phyloP scores from a whole-genome alignment of 2,113 vertebrate genomes.

The Python bivittatus region DNA sequence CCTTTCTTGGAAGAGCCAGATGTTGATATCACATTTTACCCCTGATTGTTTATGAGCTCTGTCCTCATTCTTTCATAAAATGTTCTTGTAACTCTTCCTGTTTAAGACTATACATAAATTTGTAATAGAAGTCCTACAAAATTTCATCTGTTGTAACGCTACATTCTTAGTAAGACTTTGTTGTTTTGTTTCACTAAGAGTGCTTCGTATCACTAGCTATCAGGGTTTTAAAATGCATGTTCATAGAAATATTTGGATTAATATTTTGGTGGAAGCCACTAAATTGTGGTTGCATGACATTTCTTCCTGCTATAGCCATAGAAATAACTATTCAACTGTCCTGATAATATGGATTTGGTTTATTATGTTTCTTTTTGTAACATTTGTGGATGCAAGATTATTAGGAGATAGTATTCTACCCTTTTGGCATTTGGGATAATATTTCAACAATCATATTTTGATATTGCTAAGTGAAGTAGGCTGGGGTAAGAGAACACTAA shows the following conservation, averaged over 20 bases:
- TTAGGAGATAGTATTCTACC: background rate
- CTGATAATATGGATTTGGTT: background rate
- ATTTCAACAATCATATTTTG: background rate
- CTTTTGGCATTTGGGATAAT: background rate
- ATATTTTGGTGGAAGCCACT: too few relatives aligned
- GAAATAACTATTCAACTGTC: background rate
- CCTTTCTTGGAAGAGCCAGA: slow-evolving; percentile 24
- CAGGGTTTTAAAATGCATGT: background rate
- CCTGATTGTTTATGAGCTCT: slow-evolving; percentile 16
- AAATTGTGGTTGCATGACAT: background rate
- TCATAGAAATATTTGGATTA: background rate
- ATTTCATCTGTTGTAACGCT: background rate
- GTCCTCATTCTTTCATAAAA: background rate
- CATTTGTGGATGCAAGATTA: background rate
- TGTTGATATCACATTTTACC: slow-evolving; percentile 11
- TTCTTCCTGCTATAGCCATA: background rate
- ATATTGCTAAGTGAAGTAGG: background rate
- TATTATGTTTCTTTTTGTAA: background rate
- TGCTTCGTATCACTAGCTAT: background rate
- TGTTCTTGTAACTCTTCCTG: background rate
- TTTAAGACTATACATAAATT: slow-evolving; percentile 16
- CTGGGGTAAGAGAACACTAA: background rate
- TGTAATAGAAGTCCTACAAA: slow-evolving; percentile 1
- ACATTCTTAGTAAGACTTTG: background rate
- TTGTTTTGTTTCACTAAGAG: background rate